Evolutionary conservation across 2,888 invertebrate genomes (phyloP), one percentile per base, ranked within the genome.

Genomic region (Ophion costatus): DNA sequence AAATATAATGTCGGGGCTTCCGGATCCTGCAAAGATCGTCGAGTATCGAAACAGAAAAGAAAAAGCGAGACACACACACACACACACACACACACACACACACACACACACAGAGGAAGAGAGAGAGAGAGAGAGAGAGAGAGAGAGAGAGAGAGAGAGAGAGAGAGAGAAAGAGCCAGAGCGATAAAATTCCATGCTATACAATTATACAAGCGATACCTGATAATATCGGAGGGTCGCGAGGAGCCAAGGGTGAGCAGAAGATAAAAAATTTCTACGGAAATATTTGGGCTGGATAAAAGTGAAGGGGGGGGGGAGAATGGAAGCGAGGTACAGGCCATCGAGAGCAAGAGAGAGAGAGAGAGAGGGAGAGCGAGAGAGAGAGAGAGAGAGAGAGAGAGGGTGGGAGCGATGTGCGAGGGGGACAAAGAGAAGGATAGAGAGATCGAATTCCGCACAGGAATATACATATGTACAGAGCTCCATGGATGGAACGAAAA

Each of bases 211-310:
- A 42, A 61, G 78, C 64, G 79, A 79, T 71, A 71, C 22, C 70
- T 64, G 71, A 71, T 71, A 71, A 80, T 80, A 80, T 80, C 80
- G 74, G 61, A 24, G 67, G 73, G 33, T 76, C 73, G 59, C 10
- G 38, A 57, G 22, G 20, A 57, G 17, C 38, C 10, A 29, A 59
- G 71, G 64, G 64, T 20, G 64, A 70, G 22, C 45, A 51, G 38
- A 74, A 79, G 74, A 85, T 80, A 80, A 80, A 64, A 85, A 77
- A 80, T 80, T 61, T 69, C 69, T 80, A 61, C 73, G 71, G 80
- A 83, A 85, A 84, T 83, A 85, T 83, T 80, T 38, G 51, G 24
- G 59, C 2, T 51, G 51, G 64, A 81, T 74, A 86, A 83, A 85
- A 67, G 76, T 74, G 64, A 73, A 78, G 51, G 80, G 24, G 82